Evolutionary conservation across 1,140 invertebrate species (phyloP).

Genomic region (Colletes gigas): DNA sequence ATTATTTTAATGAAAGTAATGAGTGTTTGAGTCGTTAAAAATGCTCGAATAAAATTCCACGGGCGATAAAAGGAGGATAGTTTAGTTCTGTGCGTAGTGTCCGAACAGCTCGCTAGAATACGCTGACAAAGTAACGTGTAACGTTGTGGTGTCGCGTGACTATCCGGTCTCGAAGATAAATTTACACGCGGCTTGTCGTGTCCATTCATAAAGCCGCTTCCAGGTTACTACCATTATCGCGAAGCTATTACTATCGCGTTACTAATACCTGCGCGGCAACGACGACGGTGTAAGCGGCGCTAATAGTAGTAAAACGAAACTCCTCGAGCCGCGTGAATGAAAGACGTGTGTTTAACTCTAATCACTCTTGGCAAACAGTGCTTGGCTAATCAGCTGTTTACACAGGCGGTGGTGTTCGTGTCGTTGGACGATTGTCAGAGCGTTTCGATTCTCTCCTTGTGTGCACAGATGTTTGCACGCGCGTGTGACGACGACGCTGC

Average conservation of each 20-base stretch:
- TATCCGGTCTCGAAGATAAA: conserved; percentile 30
- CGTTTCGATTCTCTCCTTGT: neutral
- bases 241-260: too few relatives aligned
- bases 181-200: conserved; percentile 27
- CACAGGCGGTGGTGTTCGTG: conserved; percentile 44
- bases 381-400: conserved; percentile 56
- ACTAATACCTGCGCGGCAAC: too few relatives aligned
- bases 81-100: neutral
- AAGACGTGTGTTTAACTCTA: conserved; percentile 61
- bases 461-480: neutral
- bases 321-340: conserved; percentile 55
- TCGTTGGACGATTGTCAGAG: conserved; percentile 37
- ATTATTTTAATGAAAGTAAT: too few relatives aligned
- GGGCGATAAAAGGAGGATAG: neutral
- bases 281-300: neutral
- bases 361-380: conserved; percentile 55
- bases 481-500: conserved; percentile 25
- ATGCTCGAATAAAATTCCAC: neutral
- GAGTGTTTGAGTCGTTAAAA: neutral
- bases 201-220: conserved; percentile 41
- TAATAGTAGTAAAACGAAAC: conserved; percentile 45
- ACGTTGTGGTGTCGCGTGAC: conserved; percentile 44
- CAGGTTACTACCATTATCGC: conserved; percentile 2
- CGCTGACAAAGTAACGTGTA: conserved; percentile 23
- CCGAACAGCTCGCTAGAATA: neutral